phyloP scores from a whole-genome alignment of 2,797 vertebrate genomes.

The Sebastes minor region DNA sequence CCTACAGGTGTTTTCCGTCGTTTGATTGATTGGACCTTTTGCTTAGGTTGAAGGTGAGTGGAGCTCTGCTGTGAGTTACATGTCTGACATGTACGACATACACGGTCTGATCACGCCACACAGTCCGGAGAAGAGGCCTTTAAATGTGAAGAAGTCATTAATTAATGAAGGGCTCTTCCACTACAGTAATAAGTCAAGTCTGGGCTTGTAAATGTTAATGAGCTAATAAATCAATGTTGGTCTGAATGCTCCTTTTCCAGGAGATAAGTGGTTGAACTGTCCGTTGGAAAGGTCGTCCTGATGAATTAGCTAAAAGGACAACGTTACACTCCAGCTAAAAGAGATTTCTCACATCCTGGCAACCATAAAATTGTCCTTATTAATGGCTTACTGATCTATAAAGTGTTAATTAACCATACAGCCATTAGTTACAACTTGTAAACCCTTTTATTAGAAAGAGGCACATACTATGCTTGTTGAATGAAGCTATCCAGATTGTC shows the following conservation, averaged over 20 bases:
- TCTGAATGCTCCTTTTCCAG: background rate
- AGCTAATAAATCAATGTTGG: background rate
- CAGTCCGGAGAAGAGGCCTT: background rate
- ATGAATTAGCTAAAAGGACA: background rate
- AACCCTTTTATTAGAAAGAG: background rate
- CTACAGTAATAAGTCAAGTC: background rate
- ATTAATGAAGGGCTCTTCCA: background rate
- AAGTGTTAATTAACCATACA: background rate
- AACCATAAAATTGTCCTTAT: background rate
- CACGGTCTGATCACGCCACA: background rate
- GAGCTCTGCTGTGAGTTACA: background rate
- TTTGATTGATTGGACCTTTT: background rate
- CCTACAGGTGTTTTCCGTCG: too few relatives aligned
- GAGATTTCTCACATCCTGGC: background rate
- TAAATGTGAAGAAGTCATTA: background rate
- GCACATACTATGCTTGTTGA: background rate
- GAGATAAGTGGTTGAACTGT: background rate
- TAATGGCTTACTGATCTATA: background rate
- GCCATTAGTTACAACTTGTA: background rate
- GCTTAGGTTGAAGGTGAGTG: background rate
- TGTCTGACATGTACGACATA: background rate
- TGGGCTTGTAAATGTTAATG: constrained; percentile 5
- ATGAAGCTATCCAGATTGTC: background rate
- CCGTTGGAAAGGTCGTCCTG: background rate
- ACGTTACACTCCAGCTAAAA: background rate